These are phyloP conservation scores for Anguilla rostrata DNA, from an alignment of 2,113 vertebrate genomes.

Conservation along the genomic window DNA sequence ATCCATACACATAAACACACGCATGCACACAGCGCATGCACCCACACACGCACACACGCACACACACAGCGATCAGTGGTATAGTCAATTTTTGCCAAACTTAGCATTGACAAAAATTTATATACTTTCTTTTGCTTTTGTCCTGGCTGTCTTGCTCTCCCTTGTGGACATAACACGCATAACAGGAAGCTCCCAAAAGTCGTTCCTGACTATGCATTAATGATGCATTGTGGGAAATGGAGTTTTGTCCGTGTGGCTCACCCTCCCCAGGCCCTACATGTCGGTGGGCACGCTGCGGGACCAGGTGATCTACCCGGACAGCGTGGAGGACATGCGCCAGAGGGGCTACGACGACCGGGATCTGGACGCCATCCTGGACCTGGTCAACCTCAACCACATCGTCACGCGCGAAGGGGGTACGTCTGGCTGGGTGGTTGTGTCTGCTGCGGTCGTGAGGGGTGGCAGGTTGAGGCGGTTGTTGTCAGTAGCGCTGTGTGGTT, in stretches of 20 bases:
- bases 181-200: too few species aligned
- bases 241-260: background rate
- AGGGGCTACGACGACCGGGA: constrained; percentile 82
- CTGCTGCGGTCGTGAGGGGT: too few species aligned
- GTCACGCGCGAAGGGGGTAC: constrained; percentile 95
- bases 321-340: constrained; percentile 74
- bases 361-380: constrained; percentile 85
- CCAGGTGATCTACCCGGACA: constrained; percentile 87
- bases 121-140: too few species aligned
- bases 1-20: background rate
- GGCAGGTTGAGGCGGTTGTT: background rate
- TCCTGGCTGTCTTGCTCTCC: too few species aligned
- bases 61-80: background rate
- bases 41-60: background rate
- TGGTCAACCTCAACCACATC: constrained; percentile 91
- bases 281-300: constrained; percentile 82
- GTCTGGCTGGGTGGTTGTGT: too few species aligned
- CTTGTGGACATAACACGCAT: too few species aligned
- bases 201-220: too few species aligned
- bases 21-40: background rate
- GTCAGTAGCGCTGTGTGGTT: background rate
- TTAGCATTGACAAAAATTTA: too few species aligned
- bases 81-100: too few species aligned
- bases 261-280: constrained; percentile 76
- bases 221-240: background rate